A percentile compares a stretch with the other conserved stretches of the same genome.
Evolutionary conservation across 2,113 vertebrate genomes (phyloP).

Genomic region (Alouatta palliata): DNA sequence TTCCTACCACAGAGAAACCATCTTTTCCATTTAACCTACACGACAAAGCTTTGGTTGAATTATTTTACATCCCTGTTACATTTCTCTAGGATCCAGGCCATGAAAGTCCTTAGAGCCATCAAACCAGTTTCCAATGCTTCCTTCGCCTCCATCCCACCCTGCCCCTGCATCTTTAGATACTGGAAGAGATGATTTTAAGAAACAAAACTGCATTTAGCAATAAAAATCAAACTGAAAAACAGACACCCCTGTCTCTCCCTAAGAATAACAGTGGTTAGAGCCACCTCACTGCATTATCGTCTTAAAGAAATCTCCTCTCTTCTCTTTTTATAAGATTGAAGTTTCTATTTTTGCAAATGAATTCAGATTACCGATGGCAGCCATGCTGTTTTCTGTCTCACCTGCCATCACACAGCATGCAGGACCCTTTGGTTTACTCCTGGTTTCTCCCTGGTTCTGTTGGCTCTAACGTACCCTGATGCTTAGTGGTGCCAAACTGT

Average conservation of each 20-base stretch:
- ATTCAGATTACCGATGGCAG: fast-evolving
- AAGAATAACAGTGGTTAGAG: not conserved
- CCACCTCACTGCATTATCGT: no score
- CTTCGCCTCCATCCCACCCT: not conserved
- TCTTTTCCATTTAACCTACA: not conserved
- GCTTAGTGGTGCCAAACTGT: not conserved
- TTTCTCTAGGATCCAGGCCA: not conserved
- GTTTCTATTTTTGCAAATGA: not conserved
- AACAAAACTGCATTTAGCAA: not conserved
- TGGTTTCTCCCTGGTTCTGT: not conserved
- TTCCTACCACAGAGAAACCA: not conserved
- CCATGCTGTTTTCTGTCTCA: fast-evolving
- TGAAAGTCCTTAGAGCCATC: not conserved
- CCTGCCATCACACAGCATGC: fast-evolving
- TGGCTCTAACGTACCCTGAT: not conserved
- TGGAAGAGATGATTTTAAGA: not conserved
- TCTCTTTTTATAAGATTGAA: not conserved
- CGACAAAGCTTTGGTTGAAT: not conserved
- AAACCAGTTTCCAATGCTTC: not conserved
- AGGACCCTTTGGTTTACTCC: no score
- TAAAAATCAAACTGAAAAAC: not conserved
- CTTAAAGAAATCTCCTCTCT: not conserved
- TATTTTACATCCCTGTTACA: not conserved
- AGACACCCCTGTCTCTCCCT: not conserved
- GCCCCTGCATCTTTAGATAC: not conserved